These are phyloP conservation scores for Alviniconcha marisindica DNA, from an alignment of 1,140 invertebrate genomes.

Conservation along the genomic window DNA sequence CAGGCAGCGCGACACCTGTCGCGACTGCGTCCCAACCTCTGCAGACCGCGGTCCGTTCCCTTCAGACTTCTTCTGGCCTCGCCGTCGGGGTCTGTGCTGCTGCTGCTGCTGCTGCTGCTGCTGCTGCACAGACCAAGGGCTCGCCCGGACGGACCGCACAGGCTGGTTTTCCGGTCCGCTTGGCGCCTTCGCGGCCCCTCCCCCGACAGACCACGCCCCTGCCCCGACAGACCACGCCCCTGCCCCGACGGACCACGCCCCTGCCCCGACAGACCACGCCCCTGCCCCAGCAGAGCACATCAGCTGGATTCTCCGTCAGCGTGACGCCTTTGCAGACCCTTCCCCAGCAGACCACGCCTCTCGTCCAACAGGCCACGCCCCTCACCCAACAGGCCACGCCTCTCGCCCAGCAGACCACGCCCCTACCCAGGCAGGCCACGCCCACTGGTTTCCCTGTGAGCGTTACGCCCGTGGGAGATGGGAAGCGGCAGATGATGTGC, in stretches of 20 bases:
- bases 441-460: slow-evolving; percentile 4
- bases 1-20: too few relatives aligned
- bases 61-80: too few relatives aligned
- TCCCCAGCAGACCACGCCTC: neutral
- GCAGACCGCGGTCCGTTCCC: too few relatives aligned
- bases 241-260: neutral
- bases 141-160: neutral
- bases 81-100: too few relatives aligned
- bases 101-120: too few relatives aligned
- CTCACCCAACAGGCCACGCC: neutral
- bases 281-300: neutral
- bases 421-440: neutral
- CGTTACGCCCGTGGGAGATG: neutral
- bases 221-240: neutral
- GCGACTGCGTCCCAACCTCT: too few relatives aligned
- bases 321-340: neutral
- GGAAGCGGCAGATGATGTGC: slow-evolving; percentile 7
- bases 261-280: neutral
- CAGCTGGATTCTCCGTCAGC: too few relatives aligned
- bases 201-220: neutral
- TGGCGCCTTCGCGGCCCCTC: neutral
- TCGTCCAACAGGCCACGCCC: neutral
- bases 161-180: neutral
- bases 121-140: neutral
- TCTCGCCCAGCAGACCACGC: neutral